Conservation (phyloP, 2,113 vertebrate genomes). For the Nanorana parkeri region DNA sequence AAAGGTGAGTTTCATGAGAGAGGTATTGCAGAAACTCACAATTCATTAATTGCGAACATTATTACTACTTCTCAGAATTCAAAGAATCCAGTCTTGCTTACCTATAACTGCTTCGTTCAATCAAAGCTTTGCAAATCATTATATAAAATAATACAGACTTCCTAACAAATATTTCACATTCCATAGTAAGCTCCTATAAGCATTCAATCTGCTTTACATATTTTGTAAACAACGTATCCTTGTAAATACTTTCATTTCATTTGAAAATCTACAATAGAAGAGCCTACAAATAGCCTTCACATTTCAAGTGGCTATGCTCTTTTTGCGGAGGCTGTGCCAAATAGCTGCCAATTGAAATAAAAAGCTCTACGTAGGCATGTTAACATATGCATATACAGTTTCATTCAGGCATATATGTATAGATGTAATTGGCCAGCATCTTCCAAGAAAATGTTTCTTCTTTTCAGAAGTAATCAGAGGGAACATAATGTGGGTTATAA, state of each 20-base stretch:
- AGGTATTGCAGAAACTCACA: not conserved
- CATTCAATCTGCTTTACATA: not conserved
- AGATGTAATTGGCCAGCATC: conserved; percentile 35
- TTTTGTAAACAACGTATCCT: not conserved
- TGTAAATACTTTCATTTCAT: not conserved
- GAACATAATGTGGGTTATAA: not conserved
- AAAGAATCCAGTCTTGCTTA: not conserved
- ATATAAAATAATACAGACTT: not conserved
- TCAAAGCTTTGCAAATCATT: not conserved
- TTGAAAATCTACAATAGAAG: not conserved
- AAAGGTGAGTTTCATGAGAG: not conserved
- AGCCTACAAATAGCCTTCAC: not conserved
- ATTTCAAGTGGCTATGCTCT: conserved; percentile 4
- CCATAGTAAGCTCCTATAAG: not conserved
- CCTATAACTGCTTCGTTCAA: not conserved
- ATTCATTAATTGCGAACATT: not conserved
- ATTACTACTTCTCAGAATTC: not conserved
- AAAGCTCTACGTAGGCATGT: conserved; percentile 44
- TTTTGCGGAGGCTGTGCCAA: not conserved
- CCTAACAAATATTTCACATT: not conserved
- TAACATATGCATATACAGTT: conserved; percentile 46
- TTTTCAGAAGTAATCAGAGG: conserved; percentile 17
- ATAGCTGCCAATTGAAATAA: conserved; percentile 13
- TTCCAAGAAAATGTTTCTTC: not conserved
- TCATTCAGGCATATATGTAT: conserved; percentile 22